Conservation (phyloP, 2,797 vertebrate genomes). For the Pogoniulus pusillus region DNA sequence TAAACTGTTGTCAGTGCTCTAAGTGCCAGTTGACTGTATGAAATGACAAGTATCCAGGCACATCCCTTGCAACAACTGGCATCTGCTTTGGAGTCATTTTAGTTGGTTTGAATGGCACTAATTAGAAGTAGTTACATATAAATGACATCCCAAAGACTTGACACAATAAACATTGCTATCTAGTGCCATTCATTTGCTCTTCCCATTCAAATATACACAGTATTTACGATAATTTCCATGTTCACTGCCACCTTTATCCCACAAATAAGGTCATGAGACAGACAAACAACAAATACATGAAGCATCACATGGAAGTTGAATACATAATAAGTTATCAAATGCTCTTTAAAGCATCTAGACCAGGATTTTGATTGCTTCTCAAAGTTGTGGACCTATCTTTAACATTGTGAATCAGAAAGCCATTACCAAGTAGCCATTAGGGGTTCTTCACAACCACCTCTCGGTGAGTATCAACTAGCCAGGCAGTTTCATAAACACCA, state of each 20-base stretch:
- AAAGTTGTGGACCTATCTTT: not conserved
- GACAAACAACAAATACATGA: conserved; percentile 50
- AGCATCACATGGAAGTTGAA: conserved; percentile 26
- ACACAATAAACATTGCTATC: conserved; percentile 69
- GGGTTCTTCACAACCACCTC: not conserved
- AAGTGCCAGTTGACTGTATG: conserved; percentile 34
- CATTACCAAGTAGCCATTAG: not conserved
- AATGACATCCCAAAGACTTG: conserved; percentile 69
- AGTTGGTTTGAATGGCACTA: conserved; percentile 71
- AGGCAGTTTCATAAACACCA: not conserved
- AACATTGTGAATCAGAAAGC: not conserved
- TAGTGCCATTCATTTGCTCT: conserved; percentile 67
- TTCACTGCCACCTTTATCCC: conserved; percentile 62
- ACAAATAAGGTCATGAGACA: conserved; percentile 66
- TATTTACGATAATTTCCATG: conserved; percentile 64
- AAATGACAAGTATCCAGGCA: conserved; percentile 57
- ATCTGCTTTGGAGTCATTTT: conserved; percentile 63
- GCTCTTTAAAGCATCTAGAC: not conserved
- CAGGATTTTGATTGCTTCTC: not conserved
- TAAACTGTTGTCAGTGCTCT: not conserved
- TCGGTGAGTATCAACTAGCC: not conserved
- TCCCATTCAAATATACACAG: conserved; percentile 55
- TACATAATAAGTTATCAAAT: conserved; percentile 26
- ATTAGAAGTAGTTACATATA: conserved; percentile 71
- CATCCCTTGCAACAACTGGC: conserved; percentile 64